A percentile compares a stretch with the other conserved stretches of the same genome.
These are phyloP conservation scores for Steinernema khuongi DNA, from an alignment of 1,140 invertebrate species.

Conservation along the genomic window DNA sequence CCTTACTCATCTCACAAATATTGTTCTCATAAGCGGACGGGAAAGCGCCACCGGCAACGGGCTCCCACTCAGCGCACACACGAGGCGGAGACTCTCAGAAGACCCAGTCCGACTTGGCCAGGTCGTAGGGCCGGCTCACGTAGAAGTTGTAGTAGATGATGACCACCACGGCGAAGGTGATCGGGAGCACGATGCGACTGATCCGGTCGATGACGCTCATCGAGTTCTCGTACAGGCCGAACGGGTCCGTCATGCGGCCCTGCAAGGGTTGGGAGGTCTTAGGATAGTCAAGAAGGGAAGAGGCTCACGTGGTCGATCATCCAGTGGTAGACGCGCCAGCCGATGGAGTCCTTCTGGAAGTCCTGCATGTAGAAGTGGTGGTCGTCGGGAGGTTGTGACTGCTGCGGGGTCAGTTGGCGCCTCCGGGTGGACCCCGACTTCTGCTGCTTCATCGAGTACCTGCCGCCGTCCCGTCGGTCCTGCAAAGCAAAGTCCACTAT, in stretches of 20 bases:
- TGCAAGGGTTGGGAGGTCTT: slow-evolving; percentile 10
- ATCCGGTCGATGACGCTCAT: slow-evolving; percentile 31
- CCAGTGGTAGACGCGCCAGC: slow-evolving; percentile 40
- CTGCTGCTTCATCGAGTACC: slow-evolving; percentile 27
- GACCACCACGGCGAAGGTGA: slow-evolving; percentile 31
- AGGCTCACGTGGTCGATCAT: slow-evolving; percentile 34
- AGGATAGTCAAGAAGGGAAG: background rate
- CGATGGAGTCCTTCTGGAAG: slow-evolving; percentile 33
- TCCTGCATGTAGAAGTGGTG: slow-evolving; percentile 24
- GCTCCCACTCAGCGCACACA: no score
- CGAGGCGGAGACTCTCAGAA: no score
- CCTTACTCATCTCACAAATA: no score
- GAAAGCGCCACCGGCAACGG: no score
- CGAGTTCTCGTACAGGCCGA: slow-evolving; percentile 32
- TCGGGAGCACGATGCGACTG: slow-evolving; percentile 28
- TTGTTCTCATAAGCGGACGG: no score
- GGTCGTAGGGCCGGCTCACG: slow-evolving; percentile 26
- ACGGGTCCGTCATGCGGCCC: slow-evolving; percentile 33
- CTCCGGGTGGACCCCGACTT: background rate
- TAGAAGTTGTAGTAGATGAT: slow-evolving; percentile 41
- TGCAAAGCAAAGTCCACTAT: slow-evolving; percentile 20
- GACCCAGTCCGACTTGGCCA: background rate
- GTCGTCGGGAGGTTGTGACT: slow-evolving; percentile 13
- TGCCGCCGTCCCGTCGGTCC: slow-evolving; percentile 25
- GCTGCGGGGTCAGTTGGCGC: slow-evolving; percentile 15